A percentile compares a stretch with the other conserved stretches of the same genome.
Conservation (phyloP, 1,140 invertebrate species). For the Agrypnia vestita region DNA sequence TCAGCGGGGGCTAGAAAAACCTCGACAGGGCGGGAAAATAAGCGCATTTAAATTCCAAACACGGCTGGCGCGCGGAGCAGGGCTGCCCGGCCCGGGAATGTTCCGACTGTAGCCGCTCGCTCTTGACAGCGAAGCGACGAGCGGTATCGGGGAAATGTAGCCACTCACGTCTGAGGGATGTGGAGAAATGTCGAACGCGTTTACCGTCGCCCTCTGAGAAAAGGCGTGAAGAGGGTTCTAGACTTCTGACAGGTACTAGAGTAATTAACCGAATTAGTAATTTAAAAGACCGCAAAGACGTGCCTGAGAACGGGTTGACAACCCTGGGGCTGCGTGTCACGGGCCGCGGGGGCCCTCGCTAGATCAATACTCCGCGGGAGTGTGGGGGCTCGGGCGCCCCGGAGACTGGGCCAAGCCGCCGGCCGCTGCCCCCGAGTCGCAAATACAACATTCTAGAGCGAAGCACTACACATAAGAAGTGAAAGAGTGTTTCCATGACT, state of each 20-base stretch:
- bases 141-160: constrained; percentile 1
- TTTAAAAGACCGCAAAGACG: not conserved
- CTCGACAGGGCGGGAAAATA: constrained; percentile 11
- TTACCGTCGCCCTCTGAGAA: constrained; percentile 2
- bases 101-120: not conserved
- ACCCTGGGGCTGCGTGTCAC: constrained; percentile 15
- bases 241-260: too few species aligned
- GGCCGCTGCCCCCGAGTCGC: constrained; percentile 10
- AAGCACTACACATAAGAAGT: too few species aligned
- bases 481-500: too few species aligned
- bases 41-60: constrained; percentile 40
- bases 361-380: constrained; percentile 29
- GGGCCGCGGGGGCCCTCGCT: not conserved
- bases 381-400: constrained; percentile 21
- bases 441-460: too few species aligned
- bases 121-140: not conserved
- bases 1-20: constrained; percentile 35
- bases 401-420: constrained; percentile 27
- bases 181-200: not conserved
- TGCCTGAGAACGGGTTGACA: not conserved
- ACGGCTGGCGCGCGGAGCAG: constrained; percentile 16
- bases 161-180: constrained; percentile 17
- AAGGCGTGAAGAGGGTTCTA: not conserved
- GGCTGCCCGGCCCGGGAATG: not conserved
- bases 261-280: too few species aligned